Evolutionary conservation across 1,140 invertebrate species (phyloP).

Genomic region (Drosophila pseudoananassae): DNA sequence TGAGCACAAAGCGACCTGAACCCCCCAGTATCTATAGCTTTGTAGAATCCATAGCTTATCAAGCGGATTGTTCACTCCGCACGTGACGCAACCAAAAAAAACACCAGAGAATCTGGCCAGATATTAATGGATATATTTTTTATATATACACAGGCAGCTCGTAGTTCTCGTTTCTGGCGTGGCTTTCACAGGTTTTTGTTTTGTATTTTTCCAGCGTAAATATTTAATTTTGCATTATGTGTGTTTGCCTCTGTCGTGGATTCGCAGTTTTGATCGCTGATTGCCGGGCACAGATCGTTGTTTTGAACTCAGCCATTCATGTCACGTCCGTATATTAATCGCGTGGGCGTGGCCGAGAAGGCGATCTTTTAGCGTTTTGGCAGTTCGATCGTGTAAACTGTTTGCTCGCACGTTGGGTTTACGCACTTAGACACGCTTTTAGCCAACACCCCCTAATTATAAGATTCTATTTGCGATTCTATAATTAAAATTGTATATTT

Average conservation of each 20-base stretch:
- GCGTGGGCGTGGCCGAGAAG: constrained; percentile 45
- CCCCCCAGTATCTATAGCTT: constrained; percentile 4
- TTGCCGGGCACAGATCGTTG: constrained; percentile 16
- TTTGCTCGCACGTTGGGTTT: constrained; percentile 43
- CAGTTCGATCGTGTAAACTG: constrained; percentile 53
- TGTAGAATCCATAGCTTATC: constrained; percentile 8
- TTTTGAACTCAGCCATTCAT: constrained; percentile 64
- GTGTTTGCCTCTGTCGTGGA: constrained; percentile 47
- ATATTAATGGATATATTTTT: constrained; percentile 45
- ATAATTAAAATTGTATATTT: background rate
- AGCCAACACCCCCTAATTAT: constrained; percentile 35
- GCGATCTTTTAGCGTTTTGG: constrained; percentile 41
- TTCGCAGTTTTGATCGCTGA: constrained; percentile 45
- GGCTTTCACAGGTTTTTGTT: constrained; percentile 38
- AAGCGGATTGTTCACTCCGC: constrained; percentile 8
- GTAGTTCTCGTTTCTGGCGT: constrained; percentile 36
- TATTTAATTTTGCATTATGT: constrained; percentile 67
- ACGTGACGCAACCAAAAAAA: constrained; percentile 26
- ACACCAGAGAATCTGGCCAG: background rate
- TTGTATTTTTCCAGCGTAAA: constrained; percentile 65
- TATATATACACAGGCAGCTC: constrained; percentile 9
- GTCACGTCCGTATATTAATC: constrained; percentile 48
- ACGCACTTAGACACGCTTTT: constrained; percentile 43
- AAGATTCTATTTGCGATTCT: constrained; percentile 10
- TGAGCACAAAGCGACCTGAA: constrained; percentile 18